phyloP scores from a whole-genome alignment of 2,797 vertebrate genomes.

The Myotis planiceps region DNA sequence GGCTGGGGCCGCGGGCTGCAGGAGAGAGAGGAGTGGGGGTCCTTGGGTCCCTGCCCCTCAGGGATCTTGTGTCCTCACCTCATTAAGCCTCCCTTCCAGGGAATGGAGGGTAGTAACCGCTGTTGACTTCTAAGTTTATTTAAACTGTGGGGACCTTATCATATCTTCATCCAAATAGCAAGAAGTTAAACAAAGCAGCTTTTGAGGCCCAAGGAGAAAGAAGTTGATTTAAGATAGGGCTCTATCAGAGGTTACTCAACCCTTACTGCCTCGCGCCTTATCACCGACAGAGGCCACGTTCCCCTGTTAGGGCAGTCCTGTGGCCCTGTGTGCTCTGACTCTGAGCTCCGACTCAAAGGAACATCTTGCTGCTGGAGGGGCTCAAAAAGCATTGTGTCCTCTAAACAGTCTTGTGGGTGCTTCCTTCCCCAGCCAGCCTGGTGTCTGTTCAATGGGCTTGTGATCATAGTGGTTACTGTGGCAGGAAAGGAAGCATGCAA shows the following conservation, averaged over 20 bases:
- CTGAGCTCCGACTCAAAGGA: neutral
- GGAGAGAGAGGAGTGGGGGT: neutral
- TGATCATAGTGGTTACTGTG: neutral
- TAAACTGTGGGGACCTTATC: conserved; percentile 76
- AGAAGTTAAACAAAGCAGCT: conserved; percentile 69
- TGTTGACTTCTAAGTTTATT: conserved; percentile 66
- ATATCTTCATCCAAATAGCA: conserved; percentile 69
- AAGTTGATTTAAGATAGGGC: conserved; percentile 80
- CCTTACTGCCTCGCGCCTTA: neutral
- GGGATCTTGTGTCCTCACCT: neutral
- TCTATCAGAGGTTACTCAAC: conserved; percentile 58
- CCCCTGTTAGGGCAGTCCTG: accelerated
- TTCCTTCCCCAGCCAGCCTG: neutral
- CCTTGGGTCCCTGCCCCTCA: neutral
- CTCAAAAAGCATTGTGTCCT: neutral
- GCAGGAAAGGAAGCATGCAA: neutral
- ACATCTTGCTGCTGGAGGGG: neutral
- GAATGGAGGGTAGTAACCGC: neutral
- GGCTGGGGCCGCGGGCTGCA: neutral
- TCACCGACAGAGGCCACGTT: neutral
- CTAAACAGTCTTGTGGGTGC: neutral
- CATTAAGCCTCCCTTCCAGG: neutral
- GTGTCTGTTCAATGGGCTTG: neutral
- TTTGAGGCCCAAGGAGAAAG: conserved; percentile 36
- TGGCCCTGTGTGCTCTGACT: neutral